Conservation (phyloP, 2,888 invertebrate genomes). For the Gnatocerus cornutus region DNA sequence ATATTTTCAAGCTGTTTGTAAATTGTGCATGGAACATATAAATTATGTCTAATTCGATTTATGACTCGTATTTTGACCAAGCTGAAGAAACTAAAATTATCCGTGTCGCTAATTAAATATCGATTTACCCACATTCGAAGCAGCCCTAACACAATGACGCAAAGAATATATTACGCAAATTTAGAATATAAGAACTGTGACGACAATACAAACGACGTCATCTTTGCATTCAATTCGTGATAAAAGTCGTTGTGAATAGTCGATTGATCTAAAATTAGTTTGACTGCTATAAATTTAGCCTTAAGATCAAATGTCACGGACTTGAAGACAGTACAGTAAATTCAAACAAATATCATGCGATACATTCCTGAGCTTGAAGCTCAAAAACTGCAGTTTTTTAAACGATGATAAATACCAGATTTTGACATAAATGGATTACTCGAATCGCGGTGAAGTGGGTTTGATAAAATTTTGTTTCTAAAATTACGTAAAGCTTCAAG, state of each 20-base stretch:
- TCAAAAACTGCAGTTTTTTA: not conserved
- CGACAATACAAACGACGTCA: conserved; percentile 17
- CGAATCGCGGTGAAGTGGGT: no score
- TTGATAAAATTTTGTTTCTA: no score
- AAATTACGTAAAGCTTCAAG: no score
- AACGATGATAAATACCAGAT: no score
- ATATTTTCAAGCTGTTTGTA: no score
- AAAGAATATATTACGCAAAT: conserved; percentile 5
- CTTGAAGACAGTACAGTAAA: conserved; percentile 10
- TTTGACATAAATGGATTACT: no score
- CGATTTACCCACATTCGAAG: conserved; percentile 6
- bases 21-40: conserved; percentile 26
- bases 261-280: conserved; percentile 22
- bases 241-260: conserved; percentile 8
- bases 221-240: conserved; percentile 9
- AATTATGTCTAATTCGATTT: conserved; percentile 24
- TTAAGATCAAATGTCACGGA: conserved; percentile 26
- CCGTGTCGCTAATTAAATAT: conserved; percentile 25
- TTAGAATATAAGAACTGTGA: conserved; percentile 10
- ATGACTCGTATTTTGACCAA: no score
- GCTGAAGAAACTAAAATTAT: no score
- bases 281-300: conserved; percentile 17
- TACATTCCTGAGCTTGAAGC: not conserved
- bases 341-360: conserved; percentile 11
- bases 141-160: conserved; percentile 5